phyloP scores from a whole-genome alignment of 2,797 vertebrate genomes.

The Toxotes lorentzi region DNA sequence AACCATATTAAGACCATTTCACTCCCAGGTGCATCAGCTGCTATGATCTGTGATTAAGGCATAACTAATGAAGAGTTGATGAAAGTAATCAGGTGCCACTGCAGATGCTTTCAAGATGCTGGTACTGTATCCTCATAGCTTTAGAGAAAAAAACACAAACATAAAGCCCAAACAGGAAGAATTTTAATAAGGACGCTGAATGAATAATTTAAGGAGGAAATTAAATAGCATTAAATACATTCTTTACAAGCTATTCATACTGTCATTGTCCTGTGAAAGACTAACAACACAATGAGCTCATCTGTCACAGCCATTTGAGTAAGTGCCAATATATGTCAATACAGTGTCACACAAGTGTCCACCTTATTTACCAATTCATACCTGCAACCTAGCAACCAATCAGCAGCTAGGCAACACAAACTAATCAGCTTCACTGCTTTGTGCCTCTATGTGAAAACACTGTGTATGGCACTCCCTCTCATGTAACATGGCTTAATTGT shows the following conservation, averaged over 20 bases:
- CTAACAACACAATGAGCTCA: conserved; percentile 10
- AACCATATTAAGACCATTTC: conserved; percentile 82
- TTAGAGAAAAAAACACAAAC: conserved; percentile 35
- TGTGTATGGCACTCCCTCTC: neutral
- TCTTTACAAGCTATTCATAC: conserved; percentile 12
- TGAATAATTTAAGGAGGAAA: conserved; percentile 16
- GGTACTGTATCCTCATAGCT: conserved; percentile 32
- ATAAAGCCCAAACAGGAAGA: neutral
- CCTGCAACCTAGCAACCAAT: conserved; percentile 61
- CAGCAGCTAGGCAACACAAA: conserved; percentile 31
- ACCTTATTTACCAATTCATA: conserved; percentile 45
- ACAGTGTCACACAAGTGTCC: conserved; percentile 31
- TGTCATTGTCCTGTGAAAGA: neutral
- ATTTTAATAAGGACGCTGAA: conserved; percentile 1
- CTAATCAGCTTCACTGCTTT: conserved; percentile 8
- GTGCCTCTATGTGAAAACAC: conserved; percentile 22
- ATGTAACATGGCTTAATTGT: conserved; percentile 18
- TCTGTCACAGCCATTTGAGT: conserved; percentile 38
- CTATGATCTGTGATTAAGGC: conserved; percentile 85
- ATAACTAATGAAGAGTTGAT: conserved; percentile 85
- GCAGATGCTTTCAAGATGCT: conserved; percentile 68
- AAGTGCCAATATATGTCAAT: conserved; percentile 24
- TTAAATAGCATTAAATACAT: neutral
- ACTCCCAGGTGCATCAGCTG: conserved; percentile 80
- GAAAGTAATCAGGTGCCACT: conserved; percentile 80